phyloP scores from a whole-genome alignment of 2,113 vertebrate species.

The Turnix velox region DNA sequence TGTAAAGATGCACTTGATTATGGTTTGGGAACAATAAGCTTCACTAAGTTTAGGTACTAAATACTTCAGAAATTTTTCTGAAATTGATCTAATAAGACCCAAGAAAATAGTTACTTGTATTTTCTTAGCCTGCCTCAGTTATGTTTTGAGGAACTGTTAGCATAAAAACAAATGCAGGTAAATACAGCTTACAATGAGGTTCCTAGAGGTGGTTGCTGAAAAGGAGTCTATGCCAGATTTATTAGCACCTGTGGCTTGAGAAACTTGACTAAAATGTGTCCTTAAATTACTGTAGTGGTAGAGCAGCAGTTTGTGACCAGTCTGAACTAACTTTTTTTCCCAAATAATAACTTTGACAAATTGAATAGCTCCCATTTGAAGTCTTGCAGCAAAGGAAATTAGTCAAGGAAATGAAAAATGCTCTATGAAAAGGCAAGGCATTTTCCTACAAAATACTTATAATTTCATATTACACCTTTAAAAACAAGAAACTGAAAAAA shows the following conservation, averaged over 20 bases:
- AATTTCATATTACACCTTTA: background rate
- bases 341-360: background rate
- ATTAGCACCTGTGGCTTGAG: background rate
- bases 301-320: background rate
- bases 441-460: background rate
- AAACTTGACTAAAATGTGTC: background rate
- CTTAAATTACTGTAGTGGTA: background rate
- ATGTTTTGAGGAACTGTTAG: background rate
- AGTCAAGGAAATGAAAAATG: background rate
- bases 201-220: background rate
- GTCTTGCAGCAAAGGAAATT: background rate
- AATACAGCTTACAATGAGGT: background rate
- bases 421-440: background rate
- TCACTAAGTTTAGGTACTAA: background rate
- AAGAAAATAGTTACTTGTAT: background rate
- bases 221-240: background rate
- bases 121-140: background rate
- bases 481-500: background rate
- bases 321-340: background rate
- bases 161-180: background rate
- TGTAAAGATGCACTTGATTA: background rate
- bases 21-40: background rate
- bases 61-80: background rate
- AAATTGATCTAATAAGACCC: background rate
- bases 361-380: background rate